Evolutionary conservation across 2,797 vertebrate species (phyloP), one percentile per base, ranked within the genome.

Genomic region (Chelidonichthys spinosus): DNA sequence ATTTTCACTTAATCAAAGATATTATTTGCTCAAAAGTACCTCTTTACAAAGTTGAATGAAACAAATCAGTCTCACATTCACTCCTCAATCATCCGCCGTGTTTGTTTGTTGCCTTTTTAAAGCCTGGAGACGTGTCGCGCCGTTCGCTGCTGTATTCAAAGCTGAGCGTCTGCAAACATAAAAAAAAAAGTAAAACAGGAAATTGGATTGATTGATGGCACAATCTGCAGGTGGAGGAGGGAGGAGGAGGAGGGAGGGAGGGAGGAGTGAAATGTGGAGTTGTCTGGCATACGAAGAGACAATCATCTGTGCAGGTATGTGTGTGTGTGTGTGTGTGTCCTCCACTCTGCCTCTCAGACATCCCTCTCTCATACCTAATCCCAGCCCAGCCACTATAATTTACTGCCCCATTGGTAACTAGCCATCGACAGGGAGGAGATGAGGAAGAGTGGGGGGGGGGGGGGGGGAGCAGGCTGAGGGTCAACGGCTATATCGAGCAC

Each of bases 401-500:
- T 91, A 93, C 89, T 84, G 88, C 82, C 74, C 83, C 77, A 72
- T 88, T 18, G 61, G 90, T 93, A 92, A 93, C 90, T 89, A 88
- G 90, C 89, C 92, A 90, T 92, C 74, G 81, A 89, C 85, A 72
- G 73, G 83, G 87, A 89, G 86, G 80, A 80, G 84, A 86, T 79
- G 90, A 89, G 81, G 78, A 89, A 71, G 82, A 78, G 85, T 65
- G 70, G 72, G 60, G 73, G 75, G 79, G 63, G 82, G 84, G 81
- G 80, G 74, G 85, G 75, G 87, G 86, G 76, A 79, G 75, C 80
- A 71, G 87, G 81, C 82, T 75, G 82, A 86, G 89, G 90, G 92
- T 93, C 91, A 93, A 89, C 89, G 89, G 86, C 85, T 93, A 82
- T 92, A 90, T 91, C 77, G 79, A 92, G 91, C 87, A 92, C 82